Percentiles rank a stretch among this genome's conserved stretches.
These are phyloP conservation scores for Bos javanicus DNA, from an alignment of 2,113 vertebrate species.

Conservation along the genomic window DNA sequence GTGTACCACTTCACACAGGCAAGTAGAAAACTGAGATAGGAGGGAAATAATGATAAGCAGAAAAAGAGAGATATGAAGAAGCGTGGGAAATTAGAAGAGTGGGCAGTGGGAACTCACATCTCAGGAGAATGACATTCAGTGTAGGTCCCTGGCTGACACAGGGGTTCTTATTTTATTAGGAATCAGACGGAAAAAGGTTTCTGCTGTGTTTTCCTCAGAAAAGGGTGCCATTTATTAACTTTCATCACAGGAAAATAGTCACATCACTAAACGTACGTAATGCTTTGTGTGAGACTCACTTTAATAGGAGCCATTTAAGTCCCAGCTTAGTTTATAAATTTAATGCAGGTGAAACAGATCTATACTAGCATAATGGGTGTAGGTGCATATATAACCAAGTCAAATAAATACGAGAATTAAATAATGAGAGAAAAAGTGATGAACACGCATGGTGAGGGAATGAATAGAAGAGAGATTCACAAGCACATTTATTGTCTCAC, in stretches of 20 bases:
- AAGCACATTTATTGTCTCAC: not conserved
- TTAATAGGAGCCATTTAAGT: not conserved
- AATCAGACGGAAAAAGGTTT: not conserved
- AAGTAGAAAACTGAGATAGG: not conserved
- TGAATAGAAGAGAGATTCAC: not conserved
- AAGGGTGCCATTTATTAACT: not conserved
- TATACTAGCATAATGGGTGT: not conserved
- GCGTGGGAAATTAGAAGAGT: constrained; percentile 37
- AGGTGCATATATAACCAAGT: not conserved
- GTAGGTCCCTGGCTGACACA: not conserved
- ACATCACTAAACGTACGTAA: not conserved
- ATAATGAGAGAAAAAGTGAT: not conserved
- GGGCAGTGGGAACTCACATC: not conserved
- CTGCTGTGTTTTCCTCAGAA: not conserved
- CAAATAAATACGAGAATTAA: not conserved
- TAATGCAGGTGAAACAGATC: not conserved
- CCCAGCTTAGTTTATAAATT: not conserved
- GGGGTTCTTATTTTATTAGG: not conserved
- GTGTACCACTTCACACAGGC: not conserved
- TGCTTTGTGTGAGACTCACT: not conserved
- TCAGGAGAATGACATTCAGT: not conserved
- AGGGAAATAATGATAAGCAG: not conserved
- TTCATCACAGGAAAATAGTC: not conserved
- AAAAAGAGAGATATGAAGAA: not conserved
- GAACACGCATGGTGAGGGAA: not conserved